Conservation (phyloP, 2,888 invertebrate species). For the Clostera curtula region DNA sequence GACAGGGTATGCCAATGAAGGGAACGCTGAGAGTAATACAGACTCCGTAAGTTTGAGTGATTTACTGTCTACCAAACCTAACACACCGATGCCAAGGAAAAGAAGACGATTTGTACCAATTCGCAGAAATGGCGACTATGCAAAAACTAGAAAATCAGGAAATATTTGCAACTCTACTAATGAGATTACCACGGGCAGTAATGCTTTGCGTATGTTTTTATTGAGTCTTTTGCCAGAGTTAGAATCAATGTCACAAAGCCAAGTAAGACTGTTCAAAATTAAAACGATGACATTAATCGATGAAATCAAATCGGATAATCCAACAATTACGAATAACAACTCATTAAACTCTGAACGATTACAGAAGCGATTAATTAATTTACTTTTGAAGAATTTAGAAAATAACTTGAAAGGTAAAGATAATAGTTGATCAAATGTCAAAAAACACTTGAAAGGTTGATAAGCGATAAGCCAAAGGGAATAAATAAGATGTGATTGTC, state of each 20-base stretch:
- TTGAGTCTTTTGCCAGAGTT: slow-evolving; percentile 31
- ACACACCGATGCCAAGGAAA: slow-evolving; percentile 6
- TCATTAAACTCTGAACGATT: slow-evolving; percentile 13
- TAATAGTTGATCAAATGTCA: slow-evolving; percentile 17
- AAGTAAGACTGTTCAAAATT: slow-evolving; percentile 30
- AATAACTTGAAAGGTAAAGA: slow-evolving; percentile 5
- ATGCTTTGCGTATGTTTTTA: slow-evolving; percentile 24
- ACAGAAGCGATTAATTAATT: slow-evolving; percentile 28
- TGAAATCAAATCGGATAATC: slow-evolving; percentile 22
- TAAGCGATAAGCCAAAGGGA: slow-evolving; percentile 8
- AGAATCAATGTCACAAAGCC: slow-evolving; percentile 31
- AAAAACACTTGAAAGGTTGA: slow-evolving; percentile 22
- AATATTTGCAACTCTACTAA: slow-evolving; percentile 2
- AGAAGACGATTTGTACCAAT: slow-evolving; percentile 13
- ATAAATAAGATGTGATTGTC: too few relatives aligned
- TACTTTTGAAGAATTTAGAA: slow-evolving; percentile 24
- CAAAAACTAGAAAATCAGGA: slow-evolving; percentile 4
- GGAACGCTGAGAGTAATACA: slow-evolving; percentile 3
- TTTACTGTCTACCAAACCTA: slow-evolving; percentile 6
- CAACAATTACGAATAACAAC: slow-evolving; percentile 7
- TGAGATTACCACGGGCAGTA: slow-evolving; percentile 3
- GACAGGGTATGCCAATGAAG: slow-evolving; percentile 6
- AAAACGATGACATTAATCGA: slow-evolving; percentile 30
- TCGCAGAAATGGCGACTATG: slow-evolving; percentile 5
- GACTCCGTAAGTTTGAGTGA: slow-evolving; percentile 13